phyloP scores from a whole-genome alignment of 2,888 invertebrate species.

The Apantesis nais region DNA sequence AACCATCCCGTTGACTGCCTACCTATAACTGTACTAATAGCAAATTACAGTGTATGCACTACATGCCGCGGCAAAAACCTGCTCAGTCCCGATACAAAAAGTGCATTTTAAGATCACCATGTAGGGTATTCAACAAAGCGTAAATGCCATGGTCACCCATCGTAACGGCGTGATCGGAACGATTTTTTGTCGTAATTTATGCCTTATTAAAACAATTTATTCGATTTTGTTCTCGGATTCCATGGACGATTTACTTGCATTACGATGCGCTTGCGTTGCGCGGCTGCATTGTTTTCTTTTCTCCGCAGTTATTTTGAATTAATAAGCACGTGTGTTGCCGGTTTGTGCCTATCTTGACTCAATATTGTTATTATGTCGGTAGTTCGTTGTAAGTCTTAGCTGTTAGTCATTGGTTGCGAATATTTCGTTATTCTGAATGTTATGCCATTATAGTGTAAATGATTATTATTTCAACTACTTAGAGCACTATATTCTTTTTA shows the following conservation, averaged over 20 bases:
- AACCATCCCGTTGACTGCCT: constrained; percentile 53
- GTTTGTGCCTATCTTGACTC: constrained; percentile 37
- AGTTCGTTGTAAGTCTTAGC: constrained; percentile 36
- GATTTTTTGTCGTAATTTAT: constrained; percentile 74
- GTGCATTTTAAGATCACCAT: constrained; percentile 71
- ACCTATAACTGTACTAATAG: constrained; percentile 60
- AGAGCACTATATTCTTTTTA: too few relatives aligned
- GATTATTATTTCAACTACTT: background rate
- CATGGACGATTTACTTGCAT: constrained; percentile 76
- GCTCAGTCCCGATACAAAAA: constrained; percentile 63
- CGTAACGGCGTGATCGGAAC: constrained; percentile 75
- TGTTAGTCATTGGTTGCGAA: constrained; percentile 34
- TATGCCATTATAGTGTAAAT: background rate
- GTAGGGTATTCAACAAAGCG: constrained; percentile 75
- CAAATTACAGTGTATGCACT: constrained; percentile 58
- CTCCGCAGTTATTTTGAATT: constrained; percentile 70
- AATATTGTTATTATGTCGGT: constrained; percentile 30
- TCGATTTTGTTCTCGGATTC: constrained; percentile 73
- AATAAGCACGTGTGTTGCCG: constrained; percentile 48
- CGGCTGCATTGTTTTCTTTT: constrained; percentile 71
- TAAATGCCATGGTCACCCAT: constrained; percentile 84
- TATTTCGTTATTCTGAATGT: constrained; percentile 5
- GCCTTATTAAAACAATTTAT: constrained; percentile 83
- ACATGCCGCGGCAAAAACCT: constrained; percentile 56
- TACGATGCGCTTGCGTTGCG: constrained; percentile 54